Evolutionary conservation across 2,113 vertebrate genomes (phyloP).

Genomic region (Rhadina sibilatrix): DNA sequence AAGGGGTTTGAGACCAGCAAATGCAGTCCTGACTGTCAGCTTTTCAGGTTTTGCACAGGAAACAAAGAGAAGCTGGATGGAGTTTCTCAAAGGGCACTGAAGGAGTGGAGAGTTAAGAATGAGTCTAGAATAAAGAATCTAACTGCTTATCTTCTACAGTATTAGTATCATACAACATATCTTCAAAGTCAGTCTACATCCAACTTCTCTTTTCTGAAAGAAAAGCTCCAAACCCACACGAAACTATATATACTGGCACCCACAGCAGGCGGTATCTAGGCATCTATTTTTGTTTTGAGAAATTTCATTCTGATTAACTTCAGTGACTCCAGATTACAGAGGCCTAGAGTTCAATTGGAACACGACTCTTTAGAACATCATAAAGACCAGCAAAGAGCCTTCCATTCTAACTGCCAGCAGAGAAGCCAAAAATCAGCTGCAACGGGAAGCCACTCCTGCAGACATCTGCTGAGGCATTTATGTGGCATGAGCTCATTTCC

Average conservation of each 20-base stretch:
- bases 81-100: not conserved
- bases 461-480: not conserved
- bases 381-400: not conserved
- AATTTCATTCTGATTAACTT: not conserved
- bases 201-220: not conserved
- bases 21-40: not conserved
- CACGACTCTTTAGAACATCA: not conserved
- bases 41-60: not conserved
- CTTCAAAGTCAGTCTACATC: not conserved
- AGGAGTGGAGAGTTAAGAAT: not conserved
- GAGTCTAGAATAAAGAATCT: not conserved
- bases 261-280: not conserved
- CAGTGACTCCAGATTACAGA: not conserved
- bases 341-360: not conserved
- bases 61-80: not conserved
- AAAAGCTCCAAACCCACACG: not conserved
- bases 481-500: conserved; percentile 40
- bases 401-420: not conserved
- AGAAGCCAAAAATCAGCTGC: conserved; percentile 15
- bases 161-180: not conserved
- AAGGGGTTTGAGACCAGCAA: not conserved
- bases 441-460: conserved; percentile 22
- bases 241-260: not conserved
- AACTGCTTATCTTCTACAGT: not conserved
- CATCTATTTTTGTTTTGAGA: not conserved